Conservation (phyloP, 2,888 invertebrate genomes). For the Cerceris rybyensis region DNA sequence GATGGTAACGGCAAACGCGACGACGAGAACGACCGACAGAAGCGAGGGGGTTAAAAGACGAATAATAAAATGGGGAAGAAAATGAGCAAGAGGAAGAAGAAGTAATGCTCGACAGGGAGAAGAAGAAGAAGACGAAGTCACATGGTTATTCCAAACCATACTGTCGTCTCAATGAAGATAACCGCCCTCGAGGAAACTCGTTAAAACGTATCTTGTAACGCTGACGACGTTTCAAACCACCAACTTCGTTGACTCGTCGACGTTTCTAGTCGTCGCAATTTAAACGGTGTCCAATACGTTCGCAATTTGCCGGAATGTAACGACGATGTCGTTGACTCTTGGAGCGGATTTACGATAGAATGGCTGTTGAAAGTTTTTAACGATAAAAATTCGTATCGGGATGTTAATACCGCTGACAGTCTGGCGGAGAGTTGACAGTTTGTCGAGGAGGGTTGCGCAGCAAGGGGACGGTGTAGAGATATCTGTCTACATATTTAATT, state of each 20-base stretch:
- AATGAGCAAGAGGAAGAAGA: constrained; percentile 41
- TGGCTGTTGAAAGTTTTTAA: too few relatives aligned
- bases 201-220: constrained; percentile 68
- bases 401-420: too few relatives aligned
- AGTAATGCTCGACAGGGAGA: background rate
- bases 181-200: constrained; percentile 67
- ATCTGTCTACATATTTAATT: too few relatives aligned
- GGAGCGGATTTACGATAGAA: too few relatives aligned
- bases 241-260: constrained; percentile 20
- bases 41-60: constrained; percentile 39
- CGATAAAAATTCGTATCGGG: too few relatives aligned
- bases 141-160: constrained; percentile 67
- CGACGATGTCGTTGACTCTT: too few relatives aligned
- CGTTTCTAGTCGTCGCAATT: constrained; percentile 3
- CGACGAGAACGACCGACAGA: constrained; percentile 32
- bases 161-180: constrained; percentile 65
- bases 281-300: background rate
- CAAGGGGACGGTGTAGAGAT: too few relatives aligned
- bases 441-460: too few relatives aligned
- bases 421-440: too few relatives aligned
- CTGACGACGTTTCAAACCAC: constrained; percentile 41
- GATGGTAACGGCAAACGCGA: constrained; percentile 35
- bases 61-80: constrained; percentile 62
- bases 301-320: too few relatives aligned
- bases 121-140: constrained; percentile 57